Conservation (phyloP, 2,888 invertebrate species). For the Papilio elwesi region DNA sequence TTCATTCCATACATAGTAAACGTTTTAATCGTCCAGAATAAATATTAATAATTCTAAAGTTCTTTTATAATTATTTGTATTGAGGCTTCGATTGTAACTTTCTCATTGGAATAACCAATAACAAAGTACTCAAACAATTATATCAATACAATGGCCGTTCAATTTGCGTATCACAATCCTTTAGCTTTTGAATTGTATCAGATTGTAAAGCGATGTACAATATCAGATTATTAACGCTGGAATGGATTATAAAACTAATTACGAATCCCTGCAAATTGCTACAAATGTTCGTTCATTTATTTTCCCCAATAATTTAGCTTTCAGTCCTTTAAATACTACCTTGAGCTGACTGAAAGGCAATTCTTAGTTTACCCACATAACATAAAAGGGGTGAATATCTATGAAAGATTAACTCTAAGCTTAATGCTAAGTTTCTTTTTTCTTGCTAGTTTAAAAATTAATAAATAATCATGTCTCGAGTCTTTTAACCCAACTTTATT, state of each 20-base stretch:
- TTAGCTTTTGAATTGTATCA: constrained; percentile 23
- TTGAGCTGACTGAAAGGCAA: too few species aligned
- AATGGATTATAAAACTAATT: constrained; percentile 7
- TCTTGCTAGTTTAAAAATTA: too few species aligned
- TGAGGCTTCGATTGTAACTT: neutral
- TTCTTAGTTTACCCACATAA: too few species aligned
- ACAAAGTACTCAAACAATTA: constrained; percentile 20
- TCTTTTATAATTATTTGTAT: neutral
- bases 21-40: too few species aligned
- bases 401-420: too few species aligned
- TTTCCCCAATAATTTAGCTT: too few species aligned
- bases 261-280: neutral
- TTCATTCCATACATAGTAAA: too few species aligned
- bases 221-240: constrained; percentile 4
- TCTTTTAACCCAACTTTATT: too few species aligned
- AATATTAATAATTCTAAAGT: neutral
- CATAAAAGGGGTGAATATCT: too few species aligned
- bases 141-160: constrained; percentile 16
- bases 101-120: constrained; percentile 17
- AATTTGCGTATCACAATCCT: constrained; percentile 18
- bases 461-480: too few species aligned
- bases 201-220: constrained; percentile 5
- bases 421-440: too few species aligned
- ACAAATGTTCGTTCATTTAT: neutral
- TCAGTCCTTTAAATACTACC: too few species aligned